Conservation (phyloP, 2,888 invertebrate species). For the Leucophenga maculata region DNA sequence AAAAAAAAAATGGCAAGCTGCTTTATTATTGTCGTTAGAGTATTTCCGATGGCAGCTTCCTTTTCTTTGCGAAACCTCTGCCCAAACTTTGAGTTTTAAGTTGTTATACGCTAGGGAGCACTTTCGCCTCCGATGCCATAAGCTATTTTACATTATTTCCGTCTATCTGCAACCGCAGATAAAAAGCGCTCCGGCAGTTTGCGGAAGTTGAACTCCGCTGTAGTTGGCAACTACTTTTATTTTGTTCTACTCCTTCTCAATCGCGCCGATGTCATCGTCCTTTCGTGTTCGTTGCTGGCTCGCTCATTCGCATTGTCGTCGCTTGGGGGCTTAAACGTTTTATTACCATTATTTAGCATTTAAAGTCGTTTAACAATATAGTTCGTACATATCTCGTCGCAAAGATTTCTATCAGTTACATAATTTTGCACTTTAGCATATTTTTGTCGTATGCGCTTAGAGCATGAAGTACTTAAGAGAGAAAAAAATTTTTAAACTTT, state of each 20-base stretch:
- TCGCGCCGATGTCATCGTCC: too few species aligned
- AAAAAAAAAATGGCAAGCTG: not conserved
- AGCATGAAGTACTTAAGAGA: too few species aligned
- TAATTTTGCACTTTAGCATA: slow-evolving; percentile 38
- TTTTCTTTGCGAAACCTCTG: not conserved
- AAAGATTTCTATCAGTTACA: slow-evolving; percentile 58
- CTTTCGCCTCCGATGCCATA: slow-evolving; percentile 57
- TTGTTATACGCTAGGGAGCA: slow-evolving; percentile 56
- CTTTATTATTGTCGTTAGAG: slow-evolving; percentile 18
- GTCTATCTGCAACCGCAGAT: slow-evolving; percentile 28
- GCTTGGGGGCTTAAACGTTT: slow-evolving; percentile 56
- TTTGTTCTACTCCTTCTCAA: not conserved
- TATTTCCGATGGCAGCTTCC: slow-evolving; percentile 8
- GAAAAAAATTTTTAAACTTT: too few species aligned
- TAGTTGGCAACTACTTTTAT: slow-evolving; percentile 28
- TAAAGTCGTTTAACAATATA: slow-evolving; percentile 58
- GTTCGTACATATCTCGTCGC: slow-evolving; percentile 30
- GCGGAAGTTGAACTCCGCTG: slow-evolving; percentile 20
- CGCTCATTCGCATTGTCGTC: slow-evolving; percentile 7
- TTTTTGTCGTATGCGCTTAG: slow-evolving; percentile 52
- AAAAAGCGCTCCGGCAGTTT: not conserved
- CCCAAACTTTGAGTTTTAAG: slow-evolving; percentile 15
- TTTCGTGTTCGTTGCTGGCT: not conserved
- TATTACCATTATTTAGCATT: slow-evolving; percentile 68
- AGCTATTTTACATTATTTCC: slow-evolving; percentile 63